phyloP scores from a whole-genome alignment of 1,140 invertebrate species.

The Caerostris darwini region DNA sequence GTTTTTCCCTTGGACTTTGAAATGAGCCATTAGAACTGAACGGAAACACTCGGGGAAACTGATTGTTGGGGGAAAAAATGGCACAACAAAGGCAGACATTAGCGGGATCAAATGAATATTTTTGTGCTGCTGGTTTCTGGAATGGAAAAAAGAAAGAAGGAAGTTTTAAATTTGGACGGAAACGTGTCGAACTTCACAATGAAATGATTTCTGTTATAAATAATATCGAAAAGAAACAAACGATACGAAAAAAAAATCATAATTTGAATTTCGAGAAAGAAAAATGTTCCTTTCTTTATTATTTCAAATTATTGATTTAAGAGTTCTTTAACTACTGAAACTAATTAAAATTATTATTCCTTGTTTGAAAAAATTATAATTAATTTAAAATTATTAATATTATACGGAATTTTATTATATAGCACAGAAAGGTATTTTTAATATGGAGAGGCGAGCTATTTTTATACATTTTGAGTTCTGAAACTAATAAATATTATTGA shows the following conservation, averaged over 20 bases:
- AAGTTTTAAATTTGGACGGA: slow-evolving; percentile 13
- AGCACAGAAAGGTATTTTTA: too few relatives aligned
- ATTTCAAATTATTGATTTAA: background rate
- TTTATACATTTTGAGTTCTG: too few relatives aligned
- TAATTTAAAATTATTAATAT: too few relatives aligned
- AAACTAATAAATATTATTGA: too few relatives aligned
- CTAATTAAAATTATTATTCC: background rate
- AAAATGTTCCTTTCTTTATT: background rate
- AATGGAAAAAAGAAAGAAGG: too few relatives aligned
- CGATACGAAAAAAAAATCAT: background rate
- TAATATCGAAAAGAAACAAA: background rate
- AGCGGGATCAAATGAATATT: slow-evolving; percentile 31
- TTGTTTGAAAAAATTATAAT: too few relatives aligned
- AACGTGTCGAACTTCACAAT: background rate
- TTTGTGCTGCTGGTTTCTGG: slow-evolving; percentile 15
- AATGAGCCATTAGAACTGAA: slow-evolving; percentile 47
- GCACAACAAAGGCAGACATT: slow-evolving; percentile 12
- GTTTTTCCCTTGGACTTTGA: background rate
- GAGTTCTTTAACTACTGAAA: background rate
- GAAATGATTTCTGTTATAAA: slow-evolving; percentile 18
- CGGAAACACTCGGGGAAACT: background rate
- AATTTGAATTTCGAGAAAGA: background rate
- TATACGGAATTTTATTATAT: too few relatives aligned
- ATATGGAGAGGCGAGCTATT: too few relatives aligned
- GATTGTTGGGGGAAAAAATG: background rate